phyloP scores from a whole-genome alignment of 2,888 invertebrate species.

The Spisula subtruncata region DNA sequence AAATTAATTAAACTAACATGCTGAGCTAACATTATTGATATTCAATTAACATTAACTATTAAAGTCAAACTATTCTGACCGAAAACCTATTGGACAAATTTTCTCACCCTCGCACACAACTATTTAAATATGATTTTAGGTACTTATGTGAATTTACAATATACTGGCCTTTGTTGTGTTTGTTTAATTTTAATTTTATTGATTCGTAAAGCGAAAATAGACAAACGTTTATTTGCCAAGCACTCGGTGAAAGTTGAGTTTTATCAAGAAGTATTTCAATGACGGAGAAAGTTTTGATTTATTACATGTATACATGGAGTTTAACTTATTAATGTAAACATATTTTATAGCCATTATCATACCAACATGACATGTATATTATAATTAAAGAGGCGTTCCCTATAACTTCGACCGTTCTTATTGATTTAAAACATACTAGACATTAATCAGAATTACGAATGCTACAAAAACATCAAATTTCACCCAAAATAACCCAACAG shows the following conservation, averaged over 20 bases:
- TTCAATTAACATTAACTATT: not conserved
- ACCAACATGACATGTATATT: too few relatives aligned
- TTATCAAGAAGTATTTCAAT: constrained; percentile 11
- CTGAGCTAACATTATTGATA: too few relatives aligned
- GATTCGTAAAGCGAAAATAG: constrained; percentile 20
- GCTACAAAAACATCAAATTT: too few relatives aligned
- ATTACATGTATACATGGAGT: not conserved
- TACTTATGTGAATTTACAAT: constrained; percentile 31
- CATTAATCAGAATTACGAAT: too few relatives aligned
- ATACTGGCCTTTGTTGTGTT: constrained; percentile 27
- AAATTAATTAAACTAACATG: too few relatives aligned
- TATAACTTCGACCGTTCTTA: too few relatives aligned
- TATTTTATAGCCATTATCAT: too few relatives aligned
- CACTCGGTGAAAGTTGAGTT: constrained; percentile 32
- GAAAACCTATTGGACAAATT: not conserved
- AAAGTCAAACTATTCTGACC: not conserved
- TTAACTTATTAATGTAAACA: not conserved
- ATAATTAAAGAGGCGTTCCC: too few relatives aligned
- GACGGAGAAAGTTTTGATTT: not conserved
- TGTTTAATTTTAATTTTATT: constrained; percentile 40
- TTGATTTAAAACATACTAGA: too few relatives aligned
- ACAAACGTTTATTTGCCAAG: constrained; percentile 29
- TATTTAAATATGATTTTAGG: constrained; percentile 21
- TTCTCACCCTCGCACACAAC: not conserved
- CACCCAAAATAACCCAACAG: too few relatives aligned